Base-by-base conservation (phyloP, 2,888 invertebrate genomes). In the Tenthredo scrophulariae region DNA sequence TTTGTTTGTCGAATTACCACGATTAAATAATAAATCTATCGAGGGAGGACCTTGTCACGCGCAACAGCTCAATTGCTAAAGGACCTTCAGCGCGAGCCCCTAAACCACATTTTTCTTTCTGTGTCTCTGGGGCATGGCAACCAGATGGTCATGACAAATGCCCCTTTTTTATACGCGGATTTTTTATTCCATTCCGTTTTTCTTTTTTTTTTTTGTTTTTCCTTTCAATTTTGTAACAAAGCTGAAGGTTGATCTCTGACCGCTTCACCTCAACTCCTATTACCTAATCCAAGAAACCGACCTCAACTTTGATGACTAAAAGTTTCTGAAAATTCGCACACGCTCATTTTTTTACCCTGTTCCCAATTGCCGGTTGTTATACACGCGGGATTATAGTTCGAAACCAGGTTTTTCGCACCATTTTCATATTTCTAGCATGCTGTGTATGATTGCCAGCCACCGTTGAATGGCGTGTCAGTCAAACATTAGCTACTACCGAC, bases 401-500 rank as follows among this genome's bases (percentile, higher is more conserved):
- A 18, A 26, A 67, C 15, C 67, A 67, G 33, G 67, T 77, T 77
- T 50, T 77, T 50, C 50, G 50, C 75, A 77, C 50, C 72, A 43
- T 40, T 74, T 74, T 74, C n/a, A 74, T 74, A 74, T 74, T 74
- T 43, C 72, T 43, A 29, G 29, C 72, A 40, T 74, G 40, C 72
- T 40, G 33, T 33, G 26, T 67, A 77, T 77, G 77, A 54, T 33
- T 54, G 77, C 37, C 7, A 29, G 58, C 58, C 37, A 79, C 6
- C n/a, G 79, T 58, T 40, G 62, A 54, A 50, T 90, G 88, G 91
- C 91, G 91, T 91, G 91, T 90, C 88, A 89, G 88, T 89, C 88
- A 83, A 87, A 88, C 91, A 91, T 91, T 91, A 91, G 89, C 90
- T 89, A 90, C 72, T 0, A 89, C 91, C 90, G 87, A 89, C 89